Conservation (phyloP, 2,888 invertebrate genomes). For the Orthosia cruda region DNA sequence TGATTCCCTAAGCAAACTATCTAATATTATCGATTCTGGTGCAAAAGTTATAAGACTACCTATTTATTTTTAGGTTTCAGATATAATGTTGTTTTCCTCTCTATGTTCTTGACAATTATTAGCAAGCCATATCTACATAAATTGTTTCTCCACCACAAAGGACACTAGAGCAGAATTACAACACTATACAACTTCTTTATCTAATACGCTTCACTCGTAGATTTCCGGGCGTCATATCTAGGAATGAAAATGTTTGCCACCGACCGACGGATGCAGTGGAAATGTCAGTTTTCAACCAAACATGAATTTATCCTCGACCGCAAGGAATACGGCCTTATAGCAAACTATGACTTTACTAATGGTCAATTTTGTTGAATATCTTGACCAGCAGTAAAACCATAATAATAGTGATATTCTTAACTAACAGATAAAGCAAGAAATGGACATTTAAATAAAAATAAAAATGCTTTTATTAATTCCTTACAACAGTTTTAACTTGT, state of each 20-base stretch:
- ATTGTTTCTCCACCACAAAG: background rate
- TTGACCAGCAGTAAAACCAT: no score
- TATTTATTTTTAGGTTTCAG: constrained; percentile 1
- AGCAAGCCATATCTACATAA: constrained; percentile 6
- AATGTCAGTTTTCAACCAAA: no score
- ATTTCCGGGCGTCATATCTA: background rate
- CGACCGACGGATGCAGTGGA: no score
- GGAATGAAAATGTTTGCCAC: background rate
- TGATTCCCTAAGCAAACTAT: background rate
- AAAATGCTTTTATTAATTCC: no score
- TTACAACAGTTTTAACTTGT: no score
- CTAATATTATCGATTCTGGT: background rate
- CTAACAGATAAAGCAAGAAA: background rate
- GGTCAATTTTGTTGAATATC: no score
- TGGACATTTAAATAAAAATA: no score
- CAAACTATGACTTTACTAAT: no score
- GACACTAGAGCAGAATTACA: constrained; percentile 16
- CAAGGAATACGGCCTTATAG: no score
- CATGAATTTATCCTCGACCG: background rate
- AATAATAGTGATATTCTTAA: background rate
- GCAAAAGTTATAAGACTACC: background rate
- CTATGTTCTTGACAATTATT: constrained; percentile 5
- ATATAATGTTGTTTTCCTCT: constrained; percentile 1
- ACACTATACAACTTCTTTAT: background rate
- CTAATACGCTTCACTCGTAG: background rate